These are phyloP conservation scores for Drosophila chauvacae DNA, from an alignment of 1,140 invertebrate species.

Conservation along the genomic window DNA sequence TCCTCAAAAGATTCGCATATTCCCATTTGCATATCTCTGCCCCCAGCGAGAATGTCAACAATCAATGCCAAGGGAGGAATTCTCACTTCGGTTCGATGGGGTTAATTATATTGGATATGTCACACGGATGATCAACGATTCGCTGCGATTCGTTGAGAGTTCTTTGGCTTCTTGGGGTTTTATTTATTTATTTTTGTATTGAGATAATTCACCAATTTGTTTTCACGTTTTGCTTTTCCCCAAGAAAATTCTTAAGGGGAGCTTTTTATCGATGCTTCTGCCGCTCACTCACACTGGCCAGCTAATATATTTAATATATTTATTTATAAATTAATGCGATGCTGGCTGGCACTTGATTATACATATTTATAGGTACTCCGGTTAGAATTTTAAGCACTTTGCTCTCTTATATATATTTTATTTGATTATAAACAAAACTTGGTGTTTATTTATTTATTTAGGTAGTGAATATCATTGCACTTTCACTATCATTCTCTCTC, in stretches of 20 bases:
- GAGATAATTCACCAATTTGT: conserved; percentile 63
- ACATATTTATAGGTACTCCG: conserved; percentile 5
- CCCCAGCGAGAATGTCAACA: conserved; percentile 47
- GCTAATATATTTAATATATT: conserved; percentile 70
- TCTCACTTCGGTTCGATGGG: conserved; percentile 23
- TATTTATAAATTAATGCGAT: conserved; percentile 75
- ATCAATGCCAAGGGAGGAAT: conserved; percentile 52
- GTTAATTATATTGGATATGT: conserved; percentile 46
- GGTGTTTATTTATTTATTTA: conserved; percentile 14
- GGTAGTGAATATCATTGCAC: conserved; percentile 36
- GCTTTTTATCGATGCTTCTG: conserved; percentile 36
- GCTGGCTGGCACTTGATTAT: conserved; percentile 30
- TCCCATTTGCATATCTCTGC: conserved; percentile 62
- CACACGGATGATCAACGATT: conserved; percentile 28
- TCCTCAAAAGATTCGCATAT: conserved; percentile 34
- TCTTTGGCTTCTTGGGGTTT: conserved; percentile 23
- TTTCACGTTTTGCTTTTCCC: conserved; percentile 51
- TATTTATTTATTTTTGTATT: conserved; percentile 4
- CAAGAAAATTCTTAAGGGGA: conserved; percentile 12
- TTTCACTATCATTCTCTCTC: conserved; percentile 23
- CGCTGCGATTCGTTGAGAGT: conserved; percentile 14
- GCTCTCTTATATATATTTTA: not conserved
- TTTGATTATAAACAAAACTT: conserved; percentile 17
- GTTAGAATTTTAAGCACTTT: not conserved
- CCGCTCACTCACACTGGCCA: conserved; percentile 35